Conservation (phyloP, 1,140 invertebrate genomes). For the Nylanderia fulva region DNA sequence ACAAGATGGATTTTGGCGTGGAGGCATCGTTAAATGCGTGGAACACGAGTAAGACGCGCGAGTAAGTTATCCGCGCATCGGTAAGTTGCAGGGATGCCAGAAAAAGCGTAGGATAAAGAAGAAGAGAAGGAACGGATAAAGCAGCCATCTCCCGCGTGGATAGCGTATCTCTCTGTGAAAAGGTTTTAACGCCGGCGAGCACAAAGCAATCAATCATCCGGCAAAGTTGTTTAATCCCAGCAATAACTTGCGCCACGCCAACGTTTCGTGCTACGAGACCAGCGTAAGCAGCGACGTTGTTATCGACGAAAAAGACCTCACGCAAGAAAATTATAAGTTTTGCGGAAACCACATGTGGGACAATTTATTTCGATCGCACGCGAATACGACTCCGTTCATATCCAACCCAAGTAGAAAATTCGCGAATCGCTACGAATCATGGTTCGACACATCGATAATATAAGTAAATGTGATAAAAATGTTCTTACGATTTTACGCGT, state of each 20-base stretch:
- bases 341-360: background rate
- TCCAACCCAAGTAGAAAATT: background rate
- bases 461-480: background rate
- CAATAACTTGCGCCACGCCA: conserved; percentile 78
- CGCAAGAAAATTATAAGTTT: conserved; percentile 55
- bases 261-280: conserved; percentile 19
- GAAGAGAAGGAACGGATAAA: conserved; percentile 57
- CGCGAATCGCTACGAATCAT: background rate
- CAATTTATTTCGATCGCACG: conserved; percentile 34
- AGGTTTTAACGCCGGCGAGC: conserved; percentile 79
- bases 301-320: conserved; percentile 42
- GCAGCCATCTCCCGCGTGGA: conserved; percentile 73
- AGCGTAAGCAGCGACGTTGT: conserved; percentile 42
- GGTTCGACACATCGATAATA: background rate
- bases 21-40: conserved; percentile 25
- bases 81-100: background rate
- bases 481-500: background rate
- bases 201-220: conserved; percentile 82
- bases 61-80: conserved; percentile 51
- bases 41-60: conserved; percentile 8
- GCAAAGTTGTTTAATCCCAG: conserved; percentile 82
- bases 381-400: background rate
- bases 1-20: conserved; percentile 49
- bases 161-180: conserved; percentile 74
- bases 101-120: conserved; percentile 26